phyloP scores from a whole-genome alignment of 1,140 invertebrate genomes.

The Pogonognathellus flavescens region DNA sequence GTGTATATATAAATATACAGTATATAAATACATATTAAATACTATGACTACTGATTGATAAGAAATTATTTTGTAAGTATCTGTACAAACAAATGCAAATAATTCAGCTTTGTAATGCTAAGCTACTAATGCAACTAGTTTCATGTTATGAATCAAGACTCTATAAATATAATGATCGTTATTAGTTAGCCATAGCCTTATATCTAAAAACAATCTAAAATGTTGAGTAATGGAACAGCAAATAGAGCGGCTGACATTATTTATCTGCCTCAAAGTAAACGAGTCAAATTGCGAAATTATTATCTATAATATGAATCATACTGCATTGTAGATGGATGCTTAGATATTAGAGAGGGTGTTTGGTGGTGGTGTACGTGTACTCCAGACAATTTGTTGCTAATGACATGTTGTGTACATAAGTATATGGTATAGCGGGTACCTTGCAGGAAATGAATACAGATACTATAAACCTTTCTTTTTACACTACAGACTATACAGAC shows the following conservation, averaged over 20 bases:
- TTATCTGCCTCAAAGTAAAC: not conserved
- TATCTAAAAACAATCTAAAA: not conserved
- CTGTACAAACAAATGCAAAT: conserved; percentile 44
- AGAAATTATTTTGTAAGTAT: conserved; percentile 49
- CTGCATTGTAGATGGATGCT: no score
- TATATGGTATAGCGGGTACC: not conserved
- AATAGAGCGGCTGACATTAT: not conserved
- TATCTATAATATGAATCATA: not conserved
- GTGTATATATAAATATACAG: conserved; percentile 18
- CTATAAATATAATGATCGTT: conserved; percentile 28
- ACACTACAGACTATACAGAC: not conserved
- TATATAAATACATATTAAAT: conserved; percentile 22
- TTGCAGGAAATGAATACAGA: conserved; percentile 3
- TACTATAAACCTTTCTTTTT: not conserved
- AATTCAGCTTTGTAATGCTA: conserved; percentile 36
- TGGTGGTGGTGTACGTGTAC: not conserved
- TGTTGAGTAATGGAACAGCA: not conserved
- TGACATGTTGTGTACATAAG: not conserved
- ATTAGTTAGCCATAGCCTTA: not conserved
- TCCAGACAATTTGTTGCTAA: not conserved
- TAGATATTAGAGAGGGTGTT: not conserved
- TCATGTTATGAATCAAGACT: conserved; percentile 9
- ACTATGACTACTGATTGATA: conserved; percentile 24
- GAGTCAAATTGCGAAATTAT: conserved; percentile 21
- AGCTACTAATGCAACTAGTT: not conserved